Percentiles rank a stretch among this genome's conserved stretches.
Evolutionary conservation across 2,797 vertebrate genomes (phyloP).

Genomic region (Pampus argenteus): DNA sequence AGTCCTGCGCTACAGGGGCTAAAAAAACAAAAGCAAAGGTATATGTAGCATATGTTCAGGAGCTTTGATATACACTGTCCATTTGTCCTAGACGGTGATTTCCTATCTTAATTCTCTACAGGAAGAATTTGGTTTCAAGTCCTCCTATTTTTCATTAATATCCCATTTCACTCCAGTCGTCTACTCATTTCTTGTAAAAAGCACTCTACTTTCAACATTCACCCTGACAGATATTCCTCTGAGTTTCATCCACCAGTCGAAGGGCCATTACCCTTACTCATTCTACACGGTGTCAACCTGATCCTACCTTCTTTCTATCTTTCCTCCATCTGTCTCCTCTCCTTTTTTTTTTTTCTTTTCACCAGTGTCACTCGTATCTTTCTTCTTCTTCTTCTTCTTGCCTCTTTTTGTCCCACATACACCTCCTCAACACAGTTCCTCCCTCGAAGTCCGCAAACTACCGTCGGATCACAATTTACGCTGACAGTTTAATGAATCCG

Average conservation of each 20-base stretch:
- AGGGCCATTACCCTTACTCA: conserved; percentile 67
- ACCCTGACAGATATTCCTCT: conserved; percentile 62
- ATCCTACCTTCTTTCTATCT: conserved; percentile 46
- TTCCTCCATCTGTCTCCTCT: conserved; percentile 47
- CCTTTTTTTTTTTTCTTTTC: conserved; percentile 29
- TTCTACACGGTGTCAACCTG: conserved; percentile 53
- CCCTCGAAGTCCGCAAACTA: conserved; percentile 62
- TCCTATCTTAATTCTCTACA: conserved; percentile 23
- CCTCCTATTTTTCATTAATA: conserved; percentile 41
- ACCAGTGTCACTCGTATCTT: conserved; percentile 43
- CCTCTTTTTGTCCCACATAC: conserved; percentile 18
- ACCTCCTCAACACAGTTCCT: conserved; percentile 24
- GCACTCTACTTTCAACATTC: conserved; percentile 58
- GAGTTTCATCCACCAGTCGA: conserved; percentile 49
- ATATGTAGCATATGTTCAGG: conserved; percentile 15
- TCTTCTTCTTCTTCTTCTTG: conserved; percentile 29
- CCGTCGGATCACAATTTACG: conserved; percentile 77
- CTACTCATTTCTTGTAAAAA: conserved; percentile 41
- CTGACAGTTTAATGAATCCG: conserved; percentile 85
- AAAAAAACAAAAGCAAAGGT: conserved; percentile 17
- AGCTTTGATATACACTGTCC: conserved; percentile 26
- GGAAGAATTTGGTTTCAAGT: conserved; percentile 35
- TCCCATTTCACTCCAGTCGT: conserved; percentile 35
- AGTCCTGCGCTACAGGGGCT: conserved; percentile 7
- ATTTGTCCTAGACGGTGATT: conserved; percentile 51